Base-by-base conservation (phyloP, 2,888 invertebrate genomes). In the Aproaerema taeniolella region DNA sequence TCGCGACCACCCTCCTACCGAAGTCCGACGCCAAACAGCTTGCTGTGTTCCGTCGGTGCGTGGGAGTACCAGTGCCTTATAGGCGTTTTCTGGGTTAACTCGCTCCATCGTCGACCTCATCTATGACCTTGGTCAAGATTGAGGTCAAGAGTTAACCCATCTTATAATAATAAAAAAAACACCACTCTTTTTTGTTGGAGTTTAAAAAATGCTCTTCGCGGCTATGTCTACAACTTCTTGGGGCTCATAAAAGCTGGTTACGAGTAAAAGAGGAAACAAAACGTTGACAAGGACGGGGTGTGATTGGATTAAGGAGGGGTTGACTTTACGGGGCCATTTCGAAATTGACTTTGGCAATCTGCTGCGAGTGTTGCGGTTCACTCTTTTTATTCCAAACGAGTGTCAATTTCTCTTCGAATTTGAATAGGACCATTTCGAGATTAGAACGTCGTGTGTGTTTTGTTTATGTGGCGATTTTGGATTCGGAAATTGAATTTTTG, bases 261-360 rank as follows among this genome's bases (percentile, higher is more conserved):
- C 59, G 55, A 53, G 55, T 61, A 74, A 77, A 76, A 78, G 66
- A 75, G 67, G 67, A 78, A 82, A 81, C 79, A 82, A 85, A 86
- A 81, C 76, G 85, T 79, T 83, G 85, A 85, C 85, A 83, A 79
- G 81, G 74, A 65, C 71, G 63, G 74, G 78, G 76, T 81, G 79
- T 75, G 81, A 85, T 83, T 76, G 81, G 73, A 85, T 85, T 82
- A 85, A 70, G 81, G 77, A 76, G 81, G 58, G 83, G 82, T 81
- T 80, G 78, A 81, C 79, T 83, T 82, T 80, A 82, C 73, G 70
- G 59, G 67, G 73, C 85, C 81, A 83, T 86, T 85, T 86, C 72
- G 69, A 85, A 78, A 86, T 85, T 83, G 85, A 78, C 81, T 83
- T 76, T 62, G 55, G 74, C 70, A 81, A 81, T 82, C 81, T 83